Conservation (phyloP, 2,113 vertebrate species). For the Steatornis caripensis region DNA sequence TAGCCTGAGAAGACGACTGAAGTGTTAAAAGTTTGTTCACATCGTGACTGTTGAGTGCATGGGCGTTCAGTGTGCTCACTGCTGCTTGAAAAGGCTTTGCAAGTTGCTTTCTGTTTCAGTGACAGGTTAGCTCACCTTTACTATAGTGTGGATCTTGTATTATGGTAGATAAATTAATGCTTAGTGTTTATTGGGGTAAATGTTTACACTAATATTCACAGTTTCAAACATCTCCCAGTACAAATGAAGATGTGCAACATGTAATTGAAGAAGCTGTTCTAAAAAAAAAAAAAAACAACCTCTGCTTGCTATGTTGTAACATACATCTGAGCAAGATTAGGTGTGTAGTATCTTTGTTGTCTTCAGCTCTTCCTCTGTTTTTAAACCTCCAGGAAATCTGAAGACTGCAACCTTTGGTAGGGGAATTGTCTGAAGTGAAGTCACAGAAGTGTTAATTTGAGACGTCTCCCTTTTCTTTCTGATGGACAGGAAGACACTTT, state of each 20-base stretch:
- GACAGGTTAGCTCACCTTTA: neutral
- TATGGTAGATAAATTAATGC: neutral
- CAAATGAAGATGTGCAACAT: neutral
- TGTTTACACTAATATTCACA: neutral
- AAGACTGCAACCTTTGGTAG: neutral
- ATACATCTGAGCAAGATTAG: neutral
- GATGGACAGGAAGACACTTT: neutral
- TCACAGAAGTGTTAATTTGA: neutral
- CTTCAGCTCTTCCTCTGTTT: neutral
- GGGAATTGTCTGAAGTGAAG: neutral
- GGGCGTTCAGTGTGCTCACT: fast-evolving
- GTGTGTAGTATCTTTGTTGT: neutral
- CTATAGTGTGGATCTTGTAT: neutral
- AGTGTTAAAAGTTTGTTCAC: neutral
- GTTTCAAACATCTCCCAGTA: neutral
- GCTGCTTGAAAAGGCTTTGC: neutral
- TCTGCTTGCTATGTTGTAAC: neutral
- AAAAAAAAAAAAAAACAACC: neutral
- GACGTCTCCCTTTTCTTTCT: neutral
- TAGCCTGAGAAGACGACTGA: neutral
- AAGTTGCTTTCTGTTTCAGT: neutral
- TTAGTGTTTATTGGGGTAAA: neutral
- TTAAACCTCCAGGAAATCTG: neutral
- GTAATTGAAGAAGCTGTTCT: neutral
- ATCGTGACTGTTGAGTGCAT: neutral